Conservation (phyloP, 2,888 invertebrate species). For the Protonemura montana region DNA sequence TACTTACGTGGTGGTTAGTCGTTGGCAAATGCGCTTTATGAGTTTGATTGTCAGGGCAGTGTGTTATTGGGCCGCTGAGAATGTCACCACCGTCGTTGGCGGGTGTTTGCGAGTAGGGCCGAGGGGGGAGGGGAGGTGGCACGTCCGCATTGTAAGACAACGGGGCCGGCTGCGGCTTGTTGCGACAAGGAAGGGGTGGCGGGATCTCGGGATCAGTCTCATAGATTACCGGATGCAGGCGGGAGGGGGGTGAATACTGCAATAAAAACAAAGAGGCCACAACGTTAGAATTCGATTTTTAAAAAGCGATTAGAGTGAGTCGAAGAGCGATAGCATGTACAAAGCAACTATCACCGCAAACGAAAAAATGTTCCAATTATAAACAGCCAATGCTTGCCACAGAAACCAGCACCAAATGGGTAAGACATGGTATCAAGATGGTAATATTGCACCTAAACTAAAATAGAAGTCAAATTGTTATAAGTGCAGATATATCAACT, state of each 20-base stretch:
- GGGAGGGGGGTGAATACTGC: slow-evolving; percentile 49
- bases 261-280: slow-evolving; percentile 48
- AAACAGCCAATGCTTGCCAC: background rate
- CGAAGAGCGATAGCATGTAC: background rate
- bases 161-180: slow-evolving; percentile 43
- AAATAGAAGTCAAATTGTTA: background rate
- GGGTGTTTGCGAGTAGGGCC: slow-evolving; percentile 59
- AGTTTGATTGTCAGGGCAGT: slow-evolving; percentile 44
- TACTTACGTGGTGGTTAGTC: slow-evolving; percentile 62
- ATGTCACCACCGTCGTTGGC: slow-evolving; percentile 54
- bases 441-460: background rate
- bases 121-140: slow-evolving; percentile 54
- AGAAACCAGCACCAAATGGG: background rate
- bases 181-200: slow-evolving; percentile 53
- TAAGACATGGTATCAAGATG: background rate
- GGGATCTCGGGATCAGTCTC: slow-evolving; percentile 49
- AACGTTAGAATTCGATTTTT: slow-evolving; percentile 43
- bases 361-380: background rate
- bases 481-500: background rate
- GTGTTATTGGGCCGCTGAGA: slow-evolving; percentile 43
- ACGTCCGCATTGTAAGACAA: slow-evolving; percentile 46
- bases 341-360: background rate
- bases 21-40: slow-evolving; percentile 46
- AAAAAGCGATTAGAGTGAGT: slow-evolving; percentile 18
- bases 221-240: slow-evolving; percentile 48